phyloP scores from a whole-genome alignment of 2,113 vertebrate species.

The Clupea harengus region DNA sequence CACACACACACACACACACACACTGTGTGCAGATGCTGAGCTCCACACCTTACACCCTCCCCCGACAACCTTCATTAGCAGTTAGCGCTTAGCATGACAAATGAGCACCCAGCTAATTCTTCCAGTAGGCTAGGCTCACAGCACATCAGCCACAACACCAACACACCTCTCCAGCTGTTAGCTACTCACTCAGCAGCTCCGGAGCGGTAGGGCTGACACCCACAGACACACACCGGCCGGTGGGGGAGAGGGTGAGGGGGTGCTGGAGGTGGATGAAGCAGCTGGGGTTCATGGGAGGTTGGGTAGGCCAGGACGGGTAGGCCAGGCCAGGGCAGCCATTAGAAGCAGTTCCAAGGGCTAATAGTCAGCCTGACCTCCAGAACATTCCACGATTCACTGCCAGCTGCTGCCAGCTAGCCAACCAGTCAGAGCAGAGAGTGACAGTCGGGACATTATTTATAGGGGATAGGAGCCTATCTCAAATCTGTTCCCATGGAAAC shows the following conservation, averaged over 20 bases:
- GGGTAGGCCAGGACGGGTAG: neutral
- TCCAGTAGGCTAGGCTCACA: neutral
- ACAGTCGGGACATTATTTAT: neutral
- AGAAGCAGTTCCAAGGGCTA: neutral
- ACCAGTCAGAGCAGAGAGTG: neutral
- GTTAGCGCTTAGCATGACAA: neutral
- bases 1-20: neutral
- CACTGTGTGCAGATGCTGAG: neutral
- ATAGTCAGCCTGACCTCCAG: neutral
- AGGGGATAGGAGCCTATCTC: neutral
- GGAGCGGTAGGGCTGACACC: neutral
- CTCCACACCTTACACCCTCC: neutral
- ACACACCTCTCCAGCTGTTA: neutral
- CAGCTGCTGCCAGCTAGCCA: neutral
- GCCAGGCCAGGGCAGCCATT: neutral
- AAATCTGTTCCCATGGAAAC: constrained; percentile 43
- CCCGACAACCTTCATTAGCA: constrained; percentile 15
- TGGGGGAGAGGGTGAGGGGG: neutral
- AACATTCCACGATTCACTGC: neutral
- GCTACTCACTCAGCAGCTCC: neutral
- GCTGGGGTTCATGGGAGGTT: neutral
- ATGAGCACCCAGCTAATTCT: neutral
- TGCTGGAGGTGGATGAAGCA: neutral
- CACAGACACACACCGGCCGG: neutral
- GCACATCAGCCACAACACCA: neutral